Base-by-base conservation (phyloP, 2,113 vertebrate genomes). In the Platichthys stellatus region DNA sequence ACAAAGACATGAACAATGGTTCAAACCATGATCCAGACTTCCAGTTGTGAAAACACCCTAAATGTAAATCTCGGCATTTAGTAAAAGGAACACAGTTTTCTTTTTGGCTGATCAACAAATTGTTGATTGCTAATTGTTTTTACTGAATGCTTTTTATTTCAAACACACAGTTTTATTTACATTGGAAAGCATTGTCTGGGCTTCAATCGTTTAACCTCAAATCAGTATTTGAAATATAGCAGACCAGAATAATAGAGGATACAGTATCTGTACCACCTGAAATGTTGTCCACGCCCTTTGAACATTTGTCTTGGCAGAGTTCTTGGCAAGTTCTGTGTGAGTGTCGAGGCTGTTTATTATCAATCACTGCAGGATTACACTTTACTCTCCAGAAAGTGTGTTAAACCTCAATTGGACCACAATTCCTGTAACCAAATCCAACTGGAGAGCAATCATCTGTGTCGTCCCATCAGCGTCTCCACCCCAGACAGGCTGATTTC, bases 281-380 rank as follows among this genome's bases (percentile, higher is more conserved):
- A 78, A 63, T 63, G 63, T 62, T 35, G 64, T 54, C 69, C 63
- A 83, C 66, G 20, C 69, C 62, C 72, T 60, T 26, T 62, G 5
- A 76, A 38, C 59, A 66, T 87, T 84, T 82, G n/a, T 82, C 65
- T 82, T 88, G 83, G 87, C 83, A 31, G 11, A 7, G 23, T 40
- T 58, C 20, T 64, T 80, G 60, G 35, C 28, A 56, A 57, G 51
- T 66, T n/a, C 20, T 68, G 43, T 31, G 0, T 56, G 4, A 85
- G 54, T 63, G 73, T 86, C 45, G 31, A 67, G 63, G 53, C 87
- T 86, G 87, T 60, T 78, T 79, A 78, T 76, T 56, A 82, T 90
- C 78, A 76, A 12, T 72, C 76, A 75, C 23, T 73, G 80, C 80
- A 69, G 64, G 15, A 78, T 73, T 74, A 74, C 26, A 69, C 43